Evolutionary conservation across 2,888 invertebrate genomes (phyloP).

Genomic region (Ectemnius lituratus): DNA sequence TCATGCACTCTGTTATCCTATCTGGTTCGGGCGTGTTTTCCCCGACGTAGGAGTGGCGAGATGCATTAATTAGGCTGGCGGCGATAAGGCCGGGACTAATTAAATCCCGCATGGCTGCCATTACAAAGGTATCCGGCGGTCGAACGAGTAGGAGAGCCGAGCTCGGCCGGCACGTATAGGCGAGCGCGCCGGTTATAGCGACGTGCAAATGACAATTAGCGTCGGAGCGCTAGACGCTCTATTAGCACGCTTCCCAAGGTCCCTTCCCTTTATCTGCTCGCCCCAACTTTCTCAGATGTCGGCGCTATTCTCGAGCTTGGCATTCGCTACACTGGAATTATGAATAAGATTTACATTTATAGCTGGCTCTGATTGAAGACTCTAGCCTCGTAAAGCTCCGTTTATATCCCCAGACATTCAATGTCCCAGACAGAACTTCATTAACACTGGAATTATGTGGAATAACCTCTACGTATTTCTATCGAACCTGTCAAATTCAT

Average conservation of each 20-base stretch:
- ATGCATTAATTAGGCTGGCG: conserved; percentile 2
- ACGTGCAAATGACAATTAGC: conserved; percentile 57
- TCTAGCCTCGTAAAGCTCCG: background rate
- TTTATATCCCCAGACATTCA: no score
- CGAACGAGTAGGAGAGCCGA: conserved; percentile 29
- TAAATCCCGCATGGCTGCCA: conserved; percentile 20
- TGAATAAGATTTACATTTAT: conserved; percentile 10
- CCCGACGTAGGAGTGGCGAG: no score
- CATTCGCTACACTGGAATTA: background rate
- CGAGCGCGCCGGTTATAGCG: conserved; percentile 24
- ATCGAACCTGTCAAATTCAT: no score
- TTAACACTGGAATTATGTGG: no score
- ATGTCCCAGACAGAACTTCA: no score
- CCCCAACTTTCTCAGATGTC: conserved; percentile 10
- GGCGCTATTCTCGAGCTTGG: background rate
- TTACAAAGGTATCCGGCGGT: conserved; percentile 10
- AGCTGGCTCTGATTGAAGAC: background rate
- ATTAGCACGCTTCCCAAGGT: conserved; percentile 55
- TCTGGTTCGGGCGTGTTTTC: no score
- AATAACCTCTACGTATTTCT: no score
- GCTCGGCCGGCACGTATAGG: conserved; percentile 18
- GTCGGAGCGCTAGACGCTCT: conserved; percentile 52
- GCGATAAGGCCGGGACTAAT: conserved; percentile 22
- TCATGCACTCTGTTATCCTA: no score
- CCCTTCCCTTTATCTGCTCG: conserved; percentile 31